Conservation (phyloP, 2,888 invertebrate species). For the Tromatobia lineatoria region DNA sequence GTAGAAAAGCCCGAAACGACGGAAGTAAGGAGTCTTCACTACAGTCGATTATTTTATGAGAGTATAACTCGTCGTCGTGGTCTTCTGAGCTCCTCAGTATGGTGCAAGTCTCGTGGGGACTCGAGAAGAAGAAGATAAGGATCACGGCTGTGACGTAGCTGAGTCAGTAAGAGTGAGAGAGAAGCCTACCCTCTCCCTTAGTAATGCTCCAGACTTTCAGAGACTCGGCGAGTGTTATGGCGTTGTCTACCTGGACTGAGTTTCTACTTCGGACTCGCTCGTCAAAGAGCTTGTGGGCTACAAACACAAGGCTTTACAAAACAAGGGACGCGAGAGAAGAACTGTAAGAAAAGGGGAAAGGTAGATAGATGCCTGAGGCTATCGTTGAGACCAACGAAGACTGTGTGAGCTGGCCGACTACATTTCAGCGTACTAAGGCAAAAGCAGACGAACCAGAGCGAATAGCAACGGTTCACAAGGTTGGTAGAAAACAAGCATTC, state of each 20-base stretch:
- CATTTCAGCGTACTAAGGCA: neutral
- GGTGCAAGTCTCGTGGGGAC: constrained; percentile 56
- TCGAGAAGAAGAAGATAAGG: constrained; percentile 51
- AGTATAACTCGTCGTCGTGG: constrained; percentile 50
- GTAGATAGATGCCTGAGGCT: constrained; percentile 47
- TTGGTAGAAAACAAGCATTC: constrained; percentile 7
- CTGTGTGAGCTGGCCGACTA: neutral
- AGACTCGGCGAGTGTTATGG: constrained; percentile 19
- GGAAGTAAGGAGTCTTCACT: constrained; percentile 49
- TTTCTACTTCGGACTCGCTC: constrained; percentile 43
- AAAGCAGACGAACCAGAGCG: constrained; percentile 1
- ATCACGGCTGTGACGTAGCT: constrained; percentile 52
- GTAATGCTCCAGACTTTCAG: constrained; percentile 32
- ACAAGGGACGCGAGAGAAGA: constrained; percentile 48
- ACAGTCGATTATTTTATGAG: constrained; percentile 66
- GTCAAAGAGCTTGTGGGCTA: constrained; percentile 38
- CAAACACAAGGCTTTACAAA: constrained; percentile 52
- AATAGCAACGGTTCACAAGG: neutral
- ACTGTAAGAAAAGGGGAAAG: constrained; percentile 13
- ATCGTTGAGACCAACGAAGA: constrained; percentile 28
- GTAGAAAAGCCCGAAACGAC: constrained; percentile 43
- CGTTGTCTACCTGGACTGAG: constrained; percentile 43
- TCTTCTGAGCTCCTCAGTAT: constrained; percentile 22
- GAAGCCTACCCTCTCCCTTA: constrained; percentile 13
- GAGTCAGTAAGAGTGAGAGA: constrained; percentile 19